Base-by-base conservation (phyloP, 2,888 invertebrate genomes). In the Drosophila fungiperda region DNA sequence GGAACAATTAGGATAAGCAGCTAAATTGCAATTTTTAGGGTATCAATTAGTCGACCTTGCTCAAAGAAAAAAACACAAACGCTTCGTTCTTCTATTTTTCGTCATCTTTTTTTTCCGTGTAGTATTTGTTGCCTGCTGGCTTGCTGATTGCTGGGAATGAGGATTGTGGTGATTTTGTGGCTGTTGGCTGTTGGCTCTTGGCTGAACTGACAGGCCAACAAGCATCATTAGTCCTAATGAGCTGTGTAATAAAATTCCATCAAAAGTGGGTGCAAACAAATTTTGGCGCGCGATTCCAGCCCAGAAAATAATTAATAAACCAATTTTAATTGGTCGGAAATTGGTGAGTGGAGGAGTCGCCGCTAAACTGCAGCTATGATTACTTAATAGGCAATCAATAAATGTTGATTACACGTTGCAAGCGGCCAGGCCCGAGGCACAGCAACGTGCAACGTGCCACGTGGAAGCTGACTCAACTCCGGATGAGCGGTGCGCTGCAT, bases 191-290 rank as follows among this genome's bases (percentile, higher is more conserved):
- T 17, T 36, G 26, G 38, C 50, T 45, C 35, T 26, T 23, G 32
- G 48, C 38, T 70, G 64, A 55, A 68, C 78, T 78, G 81, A 81
- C 83, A 73, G 79, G 69, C 71, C 68, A 86, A 80, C 87, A 81
- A 87, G 89, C 89, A 83, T 89, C 89, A 89, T 85, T 85, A 85
- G 89, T 89, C 82, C 84, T 89, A 85, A 85, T 85, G 89, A 85
- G 84, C 87, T 87, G 87, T 89, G 87, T 79, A 87, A 85, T 81
- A 81, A 79, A 81, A 87, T 87, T 76, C 68, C 85, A 84, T 73
- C 65, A 76, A 71, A 73, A 78, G 69, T 76, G 78, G 66, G 77
- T 62, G 75, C 69, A 78, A 79, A 73, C 71, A 81, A 72, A 78
- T 48, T 82, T 83, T 70, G 36, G 17, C 54, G 20, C 59, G n/a